phyloP scores from a whole-genome alignment of 1,140 invertebrate species.

The Telenomus remus region DNA sequence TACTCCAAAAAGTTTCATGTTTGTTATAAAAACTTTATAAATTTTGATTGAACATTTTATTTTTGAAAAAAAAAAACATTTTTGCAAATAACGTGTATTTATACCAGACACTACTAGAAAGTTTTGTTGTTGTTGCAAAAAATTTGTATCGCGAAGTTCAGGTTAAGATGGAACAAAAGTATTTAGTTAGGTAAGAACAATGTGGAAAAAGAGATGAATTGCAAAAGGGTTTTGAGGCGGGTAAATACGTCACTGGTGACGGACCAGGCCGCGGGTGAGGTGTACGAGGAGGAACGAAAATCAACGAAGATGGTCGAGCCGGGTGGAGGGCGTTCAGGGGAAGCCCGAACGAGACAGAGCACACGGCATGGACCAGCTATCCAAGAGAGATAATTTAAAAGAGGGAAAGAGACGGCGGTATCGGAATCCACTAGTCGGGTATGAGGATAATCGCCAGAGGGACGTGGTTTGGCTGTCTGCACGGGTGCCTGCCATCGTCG shows the following conservation, averaged over 20 bases:
- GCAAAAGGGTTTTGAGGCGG: constrained; percentile 34
- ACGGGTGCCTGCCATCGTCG: constrained; percentile 55
- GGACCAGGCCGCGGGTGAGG: constrained; percentile 58
- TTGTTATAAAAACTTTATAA: no score
- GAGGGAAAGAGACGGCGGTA: constrained; percentile 66
- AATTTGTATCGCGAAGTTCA: no score
- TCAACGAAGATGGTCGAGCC: constrained; percentile 50
- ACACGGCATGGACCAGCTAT: constrained; percentile 60
- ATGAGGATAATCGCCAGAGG: constrained; percentile 64
- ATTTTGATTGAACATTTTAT: no score
- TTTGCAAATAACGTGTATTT: no score
- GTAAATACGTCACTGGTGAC: constrained; percentile 61
- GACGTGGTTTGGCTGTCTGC: constrained; percentile 62
- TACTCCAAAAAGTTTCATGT: no score
- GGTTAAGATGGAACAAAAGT: no score
- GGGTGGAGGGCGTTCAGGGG: constrained; percentile 15
- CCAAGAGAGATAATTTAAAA: not conserved
- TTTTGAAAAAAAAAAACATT: no score
- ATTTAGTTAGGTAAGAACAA: no score
- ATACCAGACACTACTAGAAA: no score
- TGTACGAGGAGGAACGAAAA: constrained; percentile 58
- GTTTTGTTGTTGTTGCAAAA: no score
- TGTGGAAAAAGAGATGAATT: not conserved
- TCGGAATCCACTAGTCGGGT: constrained; percentile 64
- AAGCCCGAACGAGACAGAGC: constrained; percentile 46